Conservation (phyloP, 2,797 vertebrate genomes). For the Coilia nasus region DNA sequence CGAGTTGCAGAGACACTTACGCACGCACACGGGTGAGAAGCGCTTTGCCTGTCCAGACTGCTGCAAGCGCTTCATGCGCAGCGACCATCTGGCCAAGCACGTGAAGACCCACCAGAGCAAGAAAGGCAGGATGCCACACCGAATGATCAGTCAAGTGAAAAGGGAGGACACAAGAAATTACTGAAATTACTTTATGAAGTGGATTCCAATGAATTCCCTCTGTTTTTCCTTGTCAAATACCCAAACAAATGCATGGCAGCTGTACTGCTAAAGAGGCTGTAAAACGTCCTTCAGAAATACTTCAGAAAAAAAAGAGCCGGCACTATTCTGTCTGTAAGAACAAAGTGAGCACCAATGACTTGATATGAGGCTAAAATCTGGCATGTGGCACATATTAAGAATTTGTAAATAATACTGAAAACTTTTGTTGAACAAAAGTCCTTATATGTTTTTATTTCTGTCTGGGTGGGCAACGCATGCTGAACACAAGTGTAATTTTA, state of each 20-base stretch:
- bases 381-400: conserved; percentile 77
- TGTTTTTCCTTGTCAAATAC: conserved; percentile 50
- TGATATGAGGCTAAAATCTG: conserved; percentile 58
- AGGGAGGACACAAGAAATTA: conserved; percentile 81
- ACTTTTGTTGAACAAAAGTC: conserved; percentile 89
- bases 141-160: conserved; percentile 84
- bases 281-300: neutral
- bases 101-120: conserved; percentile 96
- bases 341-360: neutral
- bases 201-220: conserved; percentile 18
- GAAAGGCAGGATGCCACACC: conserved; percentile 80
- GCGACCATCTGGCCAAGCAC: conserved; percentile 85
- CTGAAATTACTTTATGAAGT: neutral
- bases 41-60: conserved; percentile 83
- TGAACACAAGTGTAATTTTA: neutral
- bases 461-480: conserved; percentile 65
- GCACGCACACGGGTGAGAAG: conserved; percentile 85
- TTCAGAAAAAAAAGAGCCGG: neutral
- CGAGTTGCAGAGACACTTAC: conserved; percentile 82
- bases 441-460: conserved; percentile 74
- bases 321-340: neutral
- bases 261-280: neutral
- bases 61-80: conserved; percentile 87
- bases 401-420: conserved; percentile 93
- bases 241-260: conserved; percentile 16